Evolutionary conservation across 2,113 vertebrate species (phyloP).

Genomic region (Paratilapia polleni): DNA sequence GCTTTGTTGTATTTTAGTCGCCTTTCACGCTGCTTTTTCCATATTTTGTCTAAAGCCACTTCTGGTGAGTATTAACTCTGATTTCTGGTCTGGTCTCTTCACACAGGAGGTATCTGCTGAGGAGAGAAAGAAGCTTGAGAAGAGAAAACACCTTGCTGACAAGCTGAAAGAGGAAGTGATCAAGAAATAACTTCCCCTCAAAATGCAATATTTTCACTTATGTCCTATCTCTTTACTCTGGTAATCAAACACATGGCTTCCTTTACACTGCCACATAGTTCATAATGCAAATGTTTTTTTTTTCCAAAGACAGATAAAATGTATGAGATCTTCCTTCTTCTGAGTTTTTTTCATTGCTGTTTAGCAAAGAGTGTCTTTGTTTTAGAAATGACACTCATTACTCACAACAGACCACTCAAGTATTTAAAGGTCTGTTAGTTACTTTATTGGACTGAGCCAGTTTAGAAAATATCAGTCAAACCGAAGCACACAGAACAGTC

Average conservation of each 20-base stretch:
- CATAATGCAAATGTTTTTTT: not conserved
- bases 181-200: constrained; percentile 83
- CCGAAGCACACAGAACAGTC: not conserved
- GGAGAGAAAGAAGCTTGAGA: constrained; percentile 90
- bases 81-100: constrained; percentile 17
- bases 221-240: not conserved
- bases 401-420: not conserved
- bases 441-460: not conserved
- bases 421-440: not conserved
- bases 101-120: constrained; percentile 87
- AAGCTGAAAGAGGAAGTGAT: constrained; percentile 98
- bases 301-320: not conserved
- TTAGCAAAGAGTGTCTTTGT: not conserved
- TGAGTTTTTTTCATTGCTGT: not conserved
- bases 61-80: not conserved
- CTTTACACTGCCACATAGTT: constrained; percentile 14
- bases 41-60: not conserved
- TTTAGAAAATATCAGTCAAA: not conserved
- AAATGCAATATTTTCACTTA: constrained; percentile 15
- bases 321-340: constrained; percentile 11
- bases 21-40: not conserved
- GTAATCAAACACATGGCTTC: constrained; percentile 31
- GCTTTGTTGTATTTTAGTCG: not conserved
- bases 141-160: constrained; percentile 93
- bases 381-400: not conserved